A percentile compares a stretch with the other conserved stretches of the same genome.
Evolutionary conservation across 2,888 invertebrate genomes (phyloP).

Genomic region (Xanthia icteritia): DNA sequence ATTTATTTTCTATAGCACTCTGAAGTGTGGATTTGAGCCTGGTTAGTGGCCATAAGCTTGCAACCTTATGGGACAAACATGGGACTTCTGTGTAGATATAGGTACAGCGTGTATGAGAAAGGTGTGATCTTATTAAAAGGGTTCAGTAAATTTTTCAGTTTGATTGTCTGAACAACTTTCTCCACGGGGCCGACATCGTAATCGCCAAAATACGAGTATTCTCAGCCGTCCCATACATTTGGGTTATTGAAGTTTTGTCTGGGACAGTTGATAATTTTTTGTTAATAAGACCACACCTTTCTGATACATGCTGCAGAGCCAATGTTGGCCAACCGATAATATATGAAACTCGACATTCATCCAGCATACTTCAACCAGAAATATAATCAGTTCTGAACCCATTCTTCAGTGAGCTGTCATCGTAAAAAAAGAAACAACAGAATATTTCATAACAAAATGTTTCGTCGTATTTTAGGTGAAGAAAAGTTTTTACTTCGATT

Average conservation of each 20-base stretch:
- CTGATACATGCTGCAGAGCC: not conserved
- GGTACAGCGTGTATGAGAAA: too few species aligned
- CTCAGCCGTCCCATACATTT: too few species aligned
- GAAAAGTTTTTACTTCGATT: constrained; percentile 55
- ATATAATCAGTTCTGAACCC: not conserved
- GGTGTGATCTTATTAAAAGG: too few species aligned
- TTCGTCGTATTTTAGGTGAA: constrained; percentile 33
- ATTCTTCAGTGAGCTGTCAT: not conserved
- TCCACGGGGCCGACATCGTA: too few species aligned
- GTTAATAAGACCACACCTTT: not conserved
- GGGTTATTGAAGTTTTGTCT: not conserved
- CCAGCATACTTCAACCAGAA: too few species aligned
- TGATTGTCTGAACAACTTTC: too few species aligned
- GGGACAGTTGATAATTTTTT: not conserved
- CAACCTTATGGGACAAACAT: not conserved
- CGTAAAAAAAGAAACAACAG: constrained; percentile 14
- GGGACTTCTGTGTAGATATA: too few species aligned
- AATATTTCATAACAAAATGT: constrained; percentile 40
- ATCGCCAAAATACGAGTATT: too few species aligned
- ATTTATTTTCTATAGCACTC: not conserved
- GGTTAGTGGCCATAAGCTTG: not conserved
- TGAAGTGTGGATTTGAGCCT: not conserved
- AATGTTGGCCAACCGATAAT: not conserved
- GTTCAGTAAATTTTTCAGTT: too few species aligned
- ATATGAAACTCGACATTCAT: not conserved